phyloP scores from a whole-genome alignment of 2,113 vertebrate genomes.

The Misgurnus mizolepis region DNA sequence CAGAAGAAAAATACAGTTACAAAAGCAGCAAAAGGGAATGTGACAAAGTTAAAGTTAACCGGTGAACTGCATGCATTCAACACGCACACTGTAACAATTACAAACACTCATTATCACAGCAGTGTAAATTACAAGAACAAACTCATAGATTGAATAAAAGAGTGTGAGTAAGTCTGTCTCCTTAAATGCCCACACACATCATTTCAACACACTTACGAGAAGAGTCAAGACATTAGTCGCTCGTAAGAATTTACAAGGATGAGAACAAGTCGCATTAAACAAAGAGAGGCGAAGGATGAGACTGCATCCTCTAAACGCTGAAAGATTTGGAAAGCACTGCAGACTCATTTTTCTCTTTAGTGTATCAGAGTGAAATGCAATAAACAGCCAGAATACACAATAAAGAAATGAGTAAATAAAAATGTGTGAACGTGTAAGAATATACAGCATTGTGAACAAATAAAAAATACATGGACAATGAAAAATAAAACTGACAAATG shows the following conservation, averaged over 20 bases:
- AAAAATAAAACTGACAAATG: background rate
- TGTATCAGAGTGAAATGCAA: background rate
- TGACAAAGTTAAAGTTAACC: slow-evolving; percentile 7
- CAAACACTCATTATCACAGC: background rate
- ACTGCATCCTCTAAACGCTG: background rate
- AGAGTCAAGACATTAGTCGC: slow-evolving; percentile 20
- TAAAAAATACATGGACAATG: background rate
- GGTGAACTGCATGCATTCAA: background rate
- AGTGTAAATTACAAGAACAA: slow-evolving; percentile 27
- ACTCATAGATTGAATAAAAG: slow-evolving; percentile 10
- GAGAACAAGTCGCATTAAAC: background rate
- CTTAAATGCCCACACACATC: slow-evolving; percentile 3
- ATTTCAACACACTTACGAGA: background rate
- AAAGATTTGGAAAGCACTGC: background rate
- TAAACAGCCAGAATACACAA: background rate
- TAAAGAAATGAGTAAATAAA: background rate
- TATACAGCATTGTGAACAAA: background rate
- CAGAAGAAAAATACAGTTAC: slow-evolving; percentile 35
- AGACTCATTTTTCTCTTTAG: background rate
- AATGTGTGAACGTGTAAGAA: no score
- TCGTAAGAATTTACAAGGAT: slow-evolving; percentile 34
- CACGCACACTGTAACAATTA: background rate
- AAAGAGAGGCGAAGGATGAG: background rate
- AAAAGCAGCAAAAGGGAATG: background rate
- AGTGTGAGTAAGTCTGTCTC: slow-evolving; percentile 24